These are phyloP conservation scores for Scleropages formosus DNA, from an alignment of 2,797 vertebrate species.

Conservation along the genomic window DNA sequence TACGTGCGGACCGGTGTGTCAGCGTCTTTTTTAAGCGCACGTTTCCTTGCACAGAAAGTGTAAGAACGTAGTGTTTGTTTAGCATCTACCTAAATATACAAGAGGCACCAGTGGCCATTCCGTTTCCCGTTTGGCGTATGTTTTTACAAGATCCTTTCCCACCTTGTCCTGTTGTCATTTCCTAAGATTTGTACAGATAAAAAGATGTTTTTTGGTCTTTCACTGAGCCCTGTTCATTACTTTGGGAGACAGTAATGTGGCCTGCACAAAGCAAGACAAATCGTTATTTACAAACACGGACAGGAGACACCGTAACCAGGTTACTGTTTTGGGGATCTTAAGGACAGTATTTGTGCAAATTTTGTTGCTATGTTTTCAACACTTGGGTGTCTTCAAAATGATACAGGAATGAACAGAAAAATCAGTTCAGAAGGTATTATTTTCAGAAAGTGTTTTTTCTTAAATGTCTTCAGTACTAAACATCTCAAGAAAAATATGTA, in stretches of 20 bases:
- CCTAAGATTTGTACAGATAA: neutral
- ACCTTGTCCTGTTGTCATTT: neutral
- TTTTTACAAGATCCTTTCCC: slow-evolving; percentile 20
- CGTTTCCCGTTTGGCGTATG: neutral
- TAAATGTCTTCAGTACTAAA: no score
- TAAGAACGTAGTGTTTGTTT: slow-evolving; percentile 3
- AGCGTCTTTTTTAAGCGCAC: slow-evolving; percentile 3
- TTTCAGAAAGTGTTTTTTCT: no score
- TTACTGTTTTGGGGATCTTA: no score
- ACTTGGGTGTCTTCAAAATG: no score
- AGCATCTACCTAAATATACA: slow-evolving; percentile 28
- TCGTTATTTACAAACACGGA: neutral
- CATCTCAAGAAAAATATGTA: no score
- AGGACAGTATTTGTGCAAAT: no score
- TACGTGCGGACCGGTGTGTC: slow-evolving; percentile 7
- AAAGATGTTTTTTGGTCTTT: neutral
- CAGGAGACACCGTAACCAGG: neutral
- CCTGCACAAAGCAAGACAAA: neutral
- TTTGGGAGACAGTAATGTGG: slow-evolving; percentile 19
- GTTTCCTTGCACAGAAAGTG: neutral
- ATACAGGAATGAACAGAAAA: no score
- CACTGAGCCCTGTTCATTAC: neutral
- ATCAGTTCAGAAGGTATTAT: no score
- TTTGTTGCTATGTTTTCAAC: no score
- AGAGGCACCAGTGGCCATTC: neutral